Conservation (phyloP, 2,888 invertebrate species). For the Epistrophella euchroma region DNA sequence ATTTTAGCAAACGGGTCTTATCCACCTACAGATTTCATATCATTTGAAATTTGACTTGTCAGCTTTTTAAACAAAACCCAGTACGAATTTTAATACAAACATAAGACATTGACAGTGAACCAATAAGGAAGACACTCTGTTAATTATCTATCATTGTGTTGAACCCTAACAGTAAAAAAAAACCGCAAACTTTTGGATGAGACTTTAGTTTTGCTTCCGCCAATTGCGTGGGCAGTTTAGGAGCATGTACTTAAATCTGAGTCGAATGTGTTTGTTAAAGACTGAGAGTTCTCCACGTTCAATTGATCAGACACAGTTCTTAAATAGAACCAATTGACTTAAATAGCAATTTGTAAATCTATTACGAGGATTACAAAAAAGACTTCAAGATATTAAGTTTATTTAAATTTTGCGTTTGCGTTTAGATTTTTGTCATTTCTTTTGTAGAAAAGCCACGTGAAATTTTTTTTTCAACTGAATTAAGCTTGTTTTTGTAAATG, state of each 20-base stretch:
- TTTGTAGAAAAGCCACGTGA: background rate
- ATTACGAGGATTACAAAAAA: conserved; percentile 6
- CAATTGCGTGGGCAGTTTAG: background rate
- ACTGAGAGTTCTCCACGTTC: background rate
- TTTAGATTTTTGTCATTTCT: conserved; percentile 3
- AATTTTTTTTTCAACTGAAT: conserved; percentile 6
- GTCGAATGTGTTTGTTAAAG: background rate
- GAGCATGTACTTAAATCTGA: background rate
- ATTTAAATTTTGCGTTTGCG: conserved; percentile 3
- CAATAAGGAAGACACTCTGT: too few relatives aligned
- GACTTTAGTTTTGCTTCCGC: background rate
- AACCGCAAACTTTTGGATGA: background rate
- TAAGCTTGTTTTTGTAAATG: background rate
- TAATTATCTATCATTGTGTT: too few relatives aligned
- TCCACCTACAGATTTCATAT: too few relatives aligned
- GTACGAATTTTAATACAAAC: too few relatives aligned
- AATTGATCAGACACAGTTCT: conserved; percentile 31
- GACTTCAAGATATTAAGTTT: background rate
- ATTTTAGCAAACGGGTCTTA: too few relatives aligned
- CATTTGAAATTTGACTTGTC: too few relatives aligned
- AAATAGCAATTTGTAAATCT: conserved; percentile 29
- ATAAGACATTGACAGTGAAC: too few relatives aligned
- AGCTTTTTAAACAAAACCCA: too few relatives aligned
- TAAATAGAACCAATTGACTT: conserved; percentile 41
- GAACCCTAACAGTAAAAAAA: too few relatives aligned